Base-by-base conservation (phyloP, 2,113 vertebrate genomes). In the Hippocampus zosterae region DNA sequence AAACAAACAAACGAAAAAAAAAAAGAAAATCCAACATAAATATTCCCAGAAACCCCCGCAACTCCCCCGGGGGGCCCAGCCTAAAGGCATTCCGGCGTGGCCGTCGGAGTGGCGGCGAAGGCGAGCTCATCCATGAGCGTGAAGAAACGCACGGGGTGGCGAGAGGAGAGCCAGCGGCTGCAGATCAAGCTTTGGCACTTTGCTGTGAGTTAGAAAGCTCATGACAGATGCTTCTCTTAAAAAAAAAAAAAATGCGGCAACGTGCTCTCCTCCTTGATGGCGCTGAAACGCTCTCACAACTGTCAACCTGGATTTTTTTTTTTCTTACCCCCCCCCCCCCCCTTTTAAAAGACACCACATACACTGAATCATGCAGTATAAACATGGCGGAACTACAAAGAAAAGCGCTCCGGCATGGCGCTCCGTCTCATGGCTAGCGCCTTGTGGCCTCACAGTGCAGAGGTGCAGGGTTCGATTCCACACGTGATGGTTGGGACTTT, bases 201-300 rank as follows among this genome's bases (percentile, higher is more conserved):
- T 21, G 10, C 72, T 56, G 46, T 68, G 77, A 82, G 76, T 84
- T 82, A 77, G 79, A 86, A 77, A 75, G 76, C 79, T 71, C 78
- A 70, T 87, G 84, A 88, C 77, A 69, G 83, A 84, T 87, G 85
- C 75, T 78, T 68, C 76, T 72, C 68, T 72, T 77, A 37, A 37
- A 77, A 71, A 88, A 89, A 86, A 37, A 37, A 77, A 71, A 88
- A 89, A 86, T 80, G 59, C 75, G 85, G 80, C 80, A 85, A 78
- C 67, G 66, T 50, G 40, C 37, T 65, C 18, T 33, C 27, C 70
- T 61, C 41, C 61, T 59, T 71, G 63, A 69, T 72, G 50, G 72
- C 65, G 73, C 65, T 66, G 25, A 71, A 81, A 56, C 44, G 27
- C 67, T 67, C 80, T 81, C 70, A 68, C 62, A 52, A 68, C 75